Evolutionary conservation across 2,888 invertebrate genomes (phyloP), one percentile per base, ranked within the genome.

Genomic region (Aethes cnicana): DNA sequence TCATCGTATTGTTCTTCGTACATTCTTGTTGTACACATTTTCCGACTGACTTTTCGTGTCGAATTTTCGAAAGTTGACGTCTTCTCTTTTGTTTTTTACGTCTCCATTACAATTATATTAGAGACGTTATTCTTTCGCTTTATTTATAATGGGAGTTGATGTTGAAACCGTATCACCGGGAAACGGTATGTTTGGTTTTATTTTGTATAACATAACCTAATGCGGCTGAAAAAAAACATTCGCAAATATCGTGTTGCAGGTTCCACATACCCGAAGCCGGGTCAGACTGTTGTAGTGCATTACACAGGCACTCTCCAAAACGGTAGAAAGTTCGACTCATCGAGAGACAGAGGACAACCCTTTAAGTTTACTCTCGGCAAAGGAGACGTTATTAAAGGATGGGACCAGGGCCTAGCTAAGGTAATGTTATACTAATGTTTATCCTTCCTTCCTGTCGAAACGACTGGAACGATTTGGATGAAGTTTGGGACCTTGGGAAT

Each of bases 381-480:
- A 77, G 98, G 98, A 18, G 97, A 99, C 84, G 98, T 99, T n/a
- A 99, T 99, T 72, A 96, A 95, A 82, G 98, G 97, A 17, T 98
- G 98, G 98, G 98, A 99, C 78, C 95, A 97, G 82, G 98, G 98
- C 57, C 94, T 98, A 56, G 95, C 96, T 55, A 95, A 95, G 91
- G 95, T 95, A 81, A 77, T 58, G 41, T 26, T 3, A 9, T 18
- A 12, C 12, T 26, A 14, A 6, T 26, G 3, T 16, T 17, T 44
- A 7, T 5, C 2, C 17, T 23, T 17, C 16, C 8, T 30, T 7
- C 20, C 20, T 7, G 20, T 4, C 32, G n/a, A n/a, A n/a, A n/a
- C n/a, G n/a, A n/a, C n/a, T n/a, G n/a, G n/a, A n/a, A n/a, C n/a
- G n/a, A n/a, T n/a, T n/a, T n/a, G n/a, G n/a, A n/a, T n/a, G n/a